phyloP scores from a whole-genome alignment of 2,888 invertebrate genomes.

The Spatulosminthurus flaviceps region DNA sequence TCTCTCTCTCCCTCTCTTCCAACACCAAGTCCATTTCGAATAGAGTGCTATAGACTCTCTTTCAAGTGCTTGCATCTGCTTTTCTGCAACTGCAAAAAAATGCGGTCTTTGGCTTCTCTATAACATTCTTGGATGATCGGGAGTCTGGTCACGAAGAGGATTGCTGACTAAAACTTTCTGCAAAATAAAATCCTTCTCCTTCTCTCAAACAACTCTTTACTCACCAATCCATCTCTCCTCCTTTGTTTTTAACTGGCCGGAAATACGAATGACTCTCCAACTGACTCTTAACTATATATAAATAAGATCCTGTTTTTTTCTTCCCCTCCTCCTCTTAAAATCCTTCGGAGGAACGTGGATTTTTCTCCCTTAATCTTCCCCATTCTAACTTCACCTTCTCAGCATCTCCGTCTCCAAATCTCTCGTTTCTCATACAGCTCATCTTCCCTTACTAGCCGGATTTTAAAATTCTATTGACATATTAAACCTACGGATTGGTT shows the following conservation, averaged over 20 bases:
- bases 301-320: too few species aligned
- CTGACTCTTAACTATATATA: too few species aligned
- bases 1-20: background rate
- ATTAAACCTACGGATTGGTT: too few species aligned
- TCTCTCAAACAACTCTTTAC: background rate
- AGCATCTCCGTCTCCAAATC: too few species aligned
- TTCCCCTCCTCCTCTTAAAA: too few species aligned
- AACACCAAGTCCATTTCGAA: background rate
- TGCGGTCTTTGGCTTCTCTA: slow-evolving; percentile 21
- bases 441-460: too few species aligned
- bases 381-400: too few species aligned
- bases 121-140: slow-evolving; percentile 21
- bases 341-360: too few species aligned
- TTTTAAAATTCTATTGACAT: too few species aligned
- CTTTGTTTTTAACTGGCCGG: background rate
- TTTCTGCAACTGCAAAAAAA: slow-evolving; percentile 19
- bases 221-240: background rate
- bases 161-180: slow-evolving; percentile 13
- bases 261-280: too few species aligned
- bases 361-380: too few species aligned
- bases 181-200: background rate
- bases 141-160: slow-evolving; percentile 21
- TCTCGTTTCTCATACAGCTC: too few species aligned
- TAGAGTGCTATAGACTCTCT: background rate
- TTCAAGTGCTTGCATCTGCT: slow-evolving; percentile 24